Percentiles rank a stretch among this genome's conserved stretches.
Conservation (phyloP, 1,140 invertebrate species). For the Colletes latitarsis region DNA sequence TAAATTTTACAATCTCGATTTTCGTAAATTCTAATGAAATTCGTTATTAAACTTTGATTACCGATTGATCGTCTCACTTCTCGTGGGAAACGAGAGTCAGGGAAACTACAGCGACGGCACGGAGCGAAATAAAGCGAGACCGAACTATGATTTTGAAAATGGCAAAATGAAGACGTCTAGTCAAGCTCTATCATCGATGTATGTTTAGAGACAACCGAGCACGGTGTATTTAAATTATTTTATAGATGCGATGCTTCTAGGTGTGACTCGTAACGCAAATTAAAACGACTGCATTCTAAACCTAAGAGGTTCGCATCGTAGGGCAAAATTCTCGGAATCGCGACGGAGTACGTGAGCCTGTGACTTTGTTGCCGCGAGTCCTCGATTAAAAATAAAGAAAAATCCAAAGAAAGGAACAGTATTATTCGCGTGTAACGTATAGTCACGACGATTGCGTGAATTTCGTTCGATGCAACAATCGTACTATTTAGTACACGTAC, state of each 20-base stretch:
- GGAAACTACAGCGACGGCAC: background rate
- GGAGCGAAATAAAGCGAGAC: background rate
- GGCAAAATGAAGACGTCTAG: constrained; percentile 32
- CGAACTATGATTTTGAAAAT: background rate
- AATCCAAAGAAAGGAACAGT: constrained; percentile 10
- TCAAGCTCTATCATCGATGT: constrained; percentile 48
- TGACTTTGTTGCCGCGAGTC: constrained; percentile 1
- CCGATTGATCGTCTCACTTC: background rate
- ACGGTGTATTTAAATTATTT: constrained; percentile 4
- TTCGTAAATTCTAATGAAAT: too few relatives aligned
- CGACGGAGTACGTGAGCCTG: background rate
- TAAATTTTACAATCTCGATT: too few relatives aligned
- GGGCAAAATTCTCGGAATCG: constrained; percentile 7
- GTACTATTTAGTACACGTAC: constrained; percentile 5
- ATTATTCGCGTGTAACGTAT: constrained; percentile 23
- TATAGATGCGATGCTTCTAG: background rate
- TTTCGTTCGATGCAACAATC: background rate
- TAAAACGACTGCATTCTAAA: background rate
- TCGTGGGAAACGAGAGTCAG: background rate
- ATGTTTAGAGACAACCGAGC: background rate
- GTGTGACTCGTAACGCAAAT: background rate
- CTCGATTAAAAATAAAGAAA: background rate
- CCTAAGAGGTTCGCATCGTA: background rate
- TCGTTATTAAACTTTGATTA: constrained; percentile 18
- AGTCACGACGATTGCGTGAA: constrained; percentile 5